Evolutionary conservation across 2,888 invertebrate genomes (phyloP).

Genomic region (Schrankia costaestrigalis): DNA sequence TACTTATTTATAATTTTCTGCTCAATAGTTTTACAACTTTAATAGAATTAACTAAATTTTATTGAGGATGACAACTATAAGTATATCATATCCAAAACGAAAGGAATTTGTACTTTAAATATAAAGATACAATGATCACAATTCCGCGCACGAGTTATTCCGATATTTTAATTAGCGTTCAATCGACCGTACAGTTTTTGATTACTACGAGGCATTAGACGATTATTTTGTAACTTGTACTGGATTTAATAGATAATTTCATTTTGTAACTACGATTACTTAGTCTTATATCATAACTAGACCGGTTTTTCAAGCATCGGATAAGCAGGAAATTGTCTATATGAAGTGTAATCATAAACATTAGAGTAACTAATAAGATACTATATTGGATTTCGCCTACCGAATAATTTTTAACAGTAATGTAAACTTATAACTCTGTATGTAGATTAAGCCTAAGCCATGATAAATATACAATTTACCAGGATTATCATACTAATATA

Average conservation of each 20-base stretch:
- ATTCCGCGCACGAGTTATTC: constrained; percentile 2
- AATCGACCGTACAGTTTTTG: constrained; percentile 5
- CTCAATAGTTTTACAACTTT: too few species aligned
- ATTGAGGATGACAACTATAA: too few species aligned
- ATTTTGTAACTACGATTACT: constrained; percentile 23
- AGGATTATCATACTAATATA: too few species aligned
- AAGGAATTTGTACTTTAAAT: constrained; percentile 1
- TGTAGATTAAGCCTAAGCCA: too few species aligned
- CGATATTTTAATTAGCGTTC: constrained; percentile 2
- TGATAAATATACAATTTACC: too few species aligned
- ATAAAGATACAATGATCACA: constrained; percentile 1
- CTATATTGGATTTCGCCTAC: constrained; percentile 7
- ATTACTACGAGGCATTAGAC: constrained; percentile 7
- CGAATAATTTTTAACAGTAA: constrained; percentile 3
- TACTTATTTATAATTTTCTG: too few species aligned
- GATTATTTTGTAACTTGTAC: constrained; percentile 21
- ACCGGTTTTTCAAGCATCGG: constrained; percentile 16
- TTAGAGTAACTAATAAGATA: constrained; percentile 9
- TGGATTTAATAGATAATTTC: constrained; percentile 14
- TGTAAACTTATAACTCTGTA: too few species aligned
- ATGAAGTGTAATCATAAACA: constrained; percentile 19
- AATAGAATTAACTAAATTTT: too few species aligned
- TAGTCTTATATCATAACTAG: constrained; percentile 25
- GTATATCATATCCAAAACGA: too few species aligned
- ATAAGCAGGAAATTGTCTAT: constrained; percentile 21